Conservation (phyloP, 1,140 invertebrate genomes). For the Limonius californicus region DNA sequence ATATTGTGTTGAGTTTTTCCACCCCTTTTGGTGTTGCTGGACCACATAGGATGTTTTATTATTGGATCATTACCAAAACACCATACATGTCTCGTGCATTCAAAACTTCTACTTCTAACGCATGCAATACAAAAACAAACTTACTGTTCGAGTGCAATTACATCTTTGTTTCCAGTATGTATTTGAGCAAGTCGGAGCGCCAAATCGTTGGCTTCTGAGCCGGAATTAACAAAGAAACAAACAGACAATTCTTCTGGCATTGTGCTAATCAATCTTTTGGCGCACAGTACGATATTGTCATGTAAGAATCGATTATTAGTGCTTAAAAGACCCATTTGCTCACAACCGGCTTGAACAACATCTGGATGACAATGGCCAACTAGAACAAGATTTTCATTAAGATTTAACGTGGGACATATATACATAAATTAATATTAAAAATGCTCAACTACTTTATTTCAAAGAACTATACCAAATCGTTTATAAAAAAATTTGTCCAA, state of each 20-base stretch:
- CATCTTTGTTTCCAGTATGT: conserved; percentile 83
- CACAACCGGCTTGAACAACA: conserved; percentile 81
- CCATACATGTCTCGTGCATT: no score
- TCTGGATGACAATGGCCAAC: conserved; percentile 96
- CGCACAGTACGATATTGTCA: conserved; percentile 90
- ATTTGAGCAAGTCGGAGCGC: conserved; percentile 86
- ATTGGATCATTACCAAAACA: no score
- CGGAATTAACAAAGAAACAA: conserved; percentile 97
- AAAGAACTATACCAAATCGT: no score
- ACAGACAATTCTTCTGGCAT: conserved; percentile 81
- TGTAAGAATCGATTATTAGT: conserved; percentile 96
- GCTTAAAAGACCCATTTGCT: conserved; percentile 86
- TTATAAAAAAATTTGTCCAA: no score
- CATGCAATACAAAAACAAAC: conserved; percentile 53
- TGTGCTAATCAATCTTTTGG: conserved; percentile 76
- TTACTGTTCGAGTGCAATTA: conserved; percentile 96
- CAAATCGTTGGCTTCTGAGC: conserved; percentile 98
- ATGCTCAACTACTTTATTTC: no score
- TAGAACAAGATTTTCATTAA: conserved; percentile 53
- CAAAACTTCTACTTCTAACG: no score
- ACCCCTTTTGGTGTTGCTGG: no score
- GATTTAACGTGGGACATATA: no score
- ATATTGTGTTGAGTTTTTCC: no score
- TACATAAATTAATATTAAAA: no score
- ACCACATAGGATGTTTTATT: no score